These are phyloP conservation scores for Spizella passerina DNA, from an alignment of 2,797 vertebrate genomes.

Conservation along the genomic window DNA sequence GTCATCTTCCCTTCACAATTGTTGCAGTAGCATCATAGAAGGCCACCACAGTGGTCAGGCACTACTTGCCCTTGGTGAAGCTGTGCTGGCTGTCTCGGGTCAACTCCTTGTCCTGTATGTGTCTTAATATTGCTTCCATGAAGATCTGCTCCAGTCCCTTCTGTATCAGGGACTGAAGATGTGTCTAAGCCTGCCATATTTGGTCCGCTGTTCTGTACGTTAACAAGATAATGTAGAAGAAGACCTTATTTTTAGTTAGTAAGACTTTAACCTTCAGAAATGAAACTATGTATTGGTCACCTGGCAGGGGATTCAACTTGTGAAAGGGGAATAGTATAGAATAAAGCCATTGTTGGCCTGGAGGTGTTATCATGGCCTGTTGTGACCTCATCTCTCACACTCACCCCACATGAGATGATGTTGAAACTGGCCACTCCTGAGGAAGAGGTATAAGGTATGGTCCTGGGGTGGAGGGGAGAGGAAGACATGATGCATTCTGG, in stretches of 20 bases:
- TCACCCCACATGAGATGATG: accelerated
- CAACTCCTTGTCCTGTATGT: neutral
- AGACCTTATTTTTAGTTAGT: neutral
- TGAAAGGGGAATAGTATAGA: neutral
- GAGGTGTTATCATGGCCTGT: neutral
- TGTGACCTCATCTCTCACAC: neutral
- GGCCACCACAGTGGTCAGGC: neutral
- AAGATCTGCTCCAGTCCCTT: neutral
- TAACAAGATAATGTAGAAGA: neutral
- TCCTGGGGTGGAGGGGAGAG: neutral
- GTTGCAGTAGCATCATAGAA: neutral
- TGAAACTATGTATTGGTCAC: neutral
- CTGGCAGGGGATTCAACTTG: neutral
- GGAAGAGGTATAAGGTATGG: neutral
- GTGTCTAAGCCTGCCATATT: neutral
- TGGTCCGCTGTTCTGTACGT: accelerated
- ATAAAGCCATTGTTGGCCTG: neutral
- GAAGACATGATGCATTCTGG: neutral
- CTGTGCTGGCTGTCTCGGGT: neutral
- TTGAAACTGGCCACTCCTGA: neutral
- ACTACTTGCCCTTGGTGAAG: neutral
- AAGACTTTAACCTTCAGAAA: neutral
- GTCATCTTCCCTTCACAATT: neutral
- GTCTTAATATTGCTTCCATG: neutral
- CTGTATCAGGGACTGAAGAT: neutral